phyloP scores from a whole-genome alignment of 2,113 vertebrate species.

The Caloenas nicobarica region DNA sequence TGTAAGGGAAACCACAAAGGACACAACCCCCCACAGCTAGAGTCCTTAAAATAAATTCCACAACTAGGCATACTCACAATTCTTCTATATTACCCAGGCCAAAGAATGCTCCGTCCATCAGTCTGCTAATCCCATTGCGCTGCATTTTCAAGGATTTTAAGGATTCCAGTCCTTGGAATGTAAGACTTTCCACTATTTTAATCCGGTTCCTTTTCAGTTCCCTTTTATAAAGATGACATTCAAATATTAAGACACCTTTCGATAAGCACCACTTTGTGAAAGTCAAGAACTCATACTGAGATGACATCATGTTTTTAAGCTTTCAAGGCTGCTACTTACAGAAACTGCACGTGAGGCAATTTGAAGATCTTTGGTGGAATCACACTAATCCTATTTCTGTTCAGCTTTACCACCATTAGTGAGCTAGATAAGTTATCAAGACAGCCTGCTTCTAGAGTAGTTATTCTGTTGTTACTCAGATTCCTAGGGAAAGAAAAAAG shows the following conservation, averaged over 20 bases:
- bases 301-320: not conserved
- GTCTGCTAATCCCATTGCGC: constrained; percentile 90
- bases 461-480: constrained; percentile 96
- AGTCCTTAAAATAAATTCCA: not conserved
- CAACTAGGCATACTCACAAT: constrained; percentile 73
- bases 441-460: constrained; percentile 89
- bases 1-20: not conserved
- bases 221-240: constrained; percentile 64
- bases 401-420: constrained; percentile 91
- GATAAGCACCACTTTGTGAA: not conserved
- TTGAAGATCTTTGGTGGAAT: constrained; percentile 93
- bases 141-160: constrained; percentile 95
- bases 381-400: constrained; percentile 87
- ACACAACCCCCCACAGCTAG: not conserved
- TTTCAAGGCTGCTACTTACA: constrained; percentile 82
- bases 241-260: not conserved
- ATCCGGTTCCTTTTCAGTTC: constrained; percentile 96
- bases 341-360: constrained; percentile 89
- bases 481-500: constrained; percentile 78
- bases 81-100: constrained; percentile 94
- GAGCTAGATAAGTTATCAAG: constrained; percentile 94
- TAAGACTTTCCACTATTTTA: constrained; percentile 92
- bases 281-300: not conserved
- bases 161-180: constrained; percentile 94
- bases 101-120: constrained; percentile 98